These are phyloP conservation scores for Popillia japonica DNA, from an alignment of 1,140 invertebrate species.

Conservation along the genomic window DNA sequence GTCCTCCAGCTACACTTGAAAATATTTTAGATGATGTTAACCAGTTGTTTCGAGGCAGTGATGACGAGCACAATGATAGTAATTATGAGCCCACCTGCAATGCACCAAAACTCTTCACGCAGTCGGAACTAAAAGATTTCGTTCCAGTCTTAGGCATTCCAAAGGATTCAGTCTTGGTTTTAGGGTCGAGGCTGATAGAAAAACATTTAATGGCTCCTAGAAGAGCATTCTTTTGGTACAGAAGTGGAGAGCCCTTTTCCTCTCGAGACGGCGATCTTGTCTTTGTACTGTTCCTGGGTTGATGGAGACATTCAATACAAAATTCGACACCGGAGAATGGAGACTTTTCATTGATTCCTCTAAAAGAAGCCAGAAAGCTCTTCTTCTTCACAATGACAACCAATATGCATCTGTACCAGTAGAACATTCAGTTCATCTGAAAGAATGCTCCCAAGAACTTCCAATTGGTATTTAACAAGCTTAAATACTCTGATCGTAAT, in stretches of 20 bases:
- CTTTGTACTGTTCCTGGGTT: slow-evolving; percentile 8
- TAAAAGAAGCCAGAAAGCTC: slow-evolving; percentile 7
- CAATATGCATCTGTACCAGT: slow-evolving; percentile 12
- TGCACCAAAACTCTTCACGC: too few species aligned
- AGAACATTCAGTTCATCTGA: too few species aligned
- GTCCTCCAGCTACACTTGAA: too few species aligned
- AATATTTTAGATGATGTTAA: too few species aligned
- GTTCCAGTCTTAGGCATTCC: not conserved
- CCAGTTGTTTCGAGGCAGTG: too few species aligned
- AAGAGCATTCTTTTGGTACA: slow-evolving; percentile 1
- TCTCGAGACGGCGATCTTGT: slow-evolving; percentile 22
- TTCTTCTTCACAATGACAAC: slow-evolving; percentile 34
- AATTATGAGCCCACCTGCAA: too few species aligned
- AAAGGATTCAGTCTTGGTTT: not conserved
- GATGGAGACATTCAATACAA: too few species aligned
- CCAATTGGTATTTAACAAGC: not conserved
- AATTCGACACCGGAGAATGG: too few species aligned
- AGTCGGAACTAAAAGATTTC: too few species aligned
- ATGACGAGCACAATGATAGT: too few species aligned
- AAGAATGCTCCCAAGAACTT: too few species aligned
- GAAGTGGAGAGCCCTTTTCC: not conserved
- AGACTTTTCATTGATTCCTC: slow-evolving; percentile 5
- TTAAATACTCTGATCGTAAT: slow-evolving; percentile 24
- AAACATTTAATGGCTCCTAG: slow-evolving; percentile 30
- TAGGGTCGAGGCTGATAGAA: not conserved